phyloP scores from a whole-genome alignment of 2,888 invertebrate genomes.

The Nematopogon swammerdamellus region DNA sequence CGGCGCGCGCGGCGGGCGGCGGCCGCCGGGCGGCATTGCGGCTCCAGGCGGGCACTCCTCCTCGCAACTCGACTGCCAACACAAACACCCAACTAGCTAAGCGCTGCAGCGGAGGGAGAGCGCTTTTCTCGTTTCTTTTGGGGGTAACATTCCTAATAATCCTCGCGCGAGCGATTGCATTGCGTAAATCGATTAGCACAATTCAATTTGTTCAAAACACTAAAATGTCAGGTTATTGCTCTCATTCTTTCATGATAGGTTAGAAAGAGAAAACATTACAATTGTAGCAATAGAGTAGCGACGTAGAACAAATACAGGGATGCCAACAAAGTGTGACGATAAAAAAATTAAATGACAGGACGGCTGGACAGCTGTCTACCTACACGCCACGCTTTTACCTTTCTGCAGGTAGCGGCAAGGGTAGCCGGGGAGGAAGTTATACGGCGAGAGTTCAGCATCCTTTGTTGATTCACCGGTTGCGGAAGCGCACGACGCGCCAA shows the following conservation, averaged over 20 bases:
- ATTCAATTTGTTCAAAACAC: background rate
- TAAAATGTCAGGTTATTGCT: background rate
- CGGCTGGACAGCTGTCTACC: background rate
- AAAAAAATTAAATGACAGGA: background rate
- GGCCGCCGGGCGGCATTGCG: conserved; percentile 17
- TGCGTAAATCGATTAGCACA: background rate
- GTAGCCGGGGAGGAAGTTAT: background rate
- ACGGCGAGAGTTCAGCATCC: background rate
- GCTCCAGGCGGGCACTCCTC: conserved; percentile 8
- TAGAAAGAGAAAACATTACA: background rate
- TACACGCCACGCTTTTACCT: background rate
- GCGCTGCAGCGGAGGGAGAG: no score
- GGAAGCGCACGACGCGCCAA: conserved; percentile 39
- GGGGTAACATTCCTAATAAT: no score
- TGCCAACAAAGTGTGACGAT: no score
- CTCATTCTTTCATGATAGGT: background rate
- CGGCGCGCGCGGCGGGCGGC: conserved; percentile 22
- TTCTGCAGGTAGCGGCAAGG: background rate
- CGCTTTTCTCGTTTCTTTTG: no score
- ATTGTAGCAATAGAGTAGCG: background rate
- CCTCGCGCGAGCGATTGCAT: background rate
- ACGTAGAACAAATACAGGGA: background rate
- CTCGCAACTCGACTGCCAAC: conserved; percentile 5
- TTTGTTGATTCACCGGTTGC: conserved; percentile 16
- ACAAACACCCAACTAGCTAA: no score